A percentile compares a stretch with the other conserved stretches of the same genome.
These are phyloP conservation scores for Gulo gulo DNA, from an alignment of 2,113 vertebrate genomes.

Conservation along the genomic window DNA sequence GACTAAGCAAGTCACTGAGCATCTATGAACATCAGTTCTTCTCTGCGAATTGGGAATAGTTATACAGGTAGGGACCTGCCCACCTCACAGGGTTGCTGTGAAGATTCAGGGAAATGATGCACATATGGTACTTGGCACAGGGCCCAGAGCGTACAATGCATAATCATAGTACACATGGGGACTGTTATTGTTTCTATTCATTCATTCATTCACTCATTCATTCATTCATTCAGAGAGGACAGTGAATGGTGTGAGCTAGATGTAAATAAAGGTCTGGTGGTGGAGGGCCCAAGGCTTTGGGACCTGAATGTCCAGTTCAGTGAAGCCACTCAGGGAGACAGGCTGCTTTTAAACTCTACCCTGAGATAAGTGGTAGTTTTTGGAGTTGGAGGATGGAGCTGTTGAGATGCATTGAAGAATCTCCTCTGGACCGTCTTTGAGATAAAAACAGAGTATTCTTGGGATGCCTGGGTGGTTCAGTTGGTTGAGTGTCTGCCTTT, in stretches of 20 bases:
- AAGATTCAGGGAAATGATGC: neutral
- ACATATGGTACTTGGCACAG: accelerated
- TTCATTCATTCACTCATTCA: neutral
- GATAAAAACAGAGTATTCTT: neutral
- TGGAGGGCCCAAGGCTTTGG: too few species aligned
- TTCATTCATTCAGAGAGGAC: neutral
- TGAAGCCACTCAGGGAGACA: neutral
- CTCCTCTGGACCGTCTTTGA: neutral
- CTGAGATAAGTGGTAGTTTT: neutral
- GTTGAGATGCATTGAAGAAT: neutral
- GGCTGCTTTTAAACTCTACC: neutral
- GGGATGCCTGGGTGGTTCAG: too few species aligned
- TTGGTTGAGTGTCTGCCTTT: too few species aligned
- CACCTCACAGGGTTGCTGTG: neutral
- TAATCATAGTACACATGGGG: neutral
- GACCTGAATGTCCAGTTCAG: neutral
- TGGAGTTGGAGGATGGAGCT: neutral
- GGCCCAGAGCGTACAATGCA: accelerated
- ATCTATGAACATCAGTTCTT: neutral
- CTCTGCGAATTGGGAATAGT: neutral
- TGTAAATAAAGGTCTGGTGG: neutral
- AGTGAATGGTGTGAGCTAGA: neutral
- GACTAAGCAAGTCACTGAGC: neutral
- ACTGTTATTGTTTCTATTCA: neutral
- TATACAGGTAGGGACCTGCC: neutral